A percentile compares a stretch with the other conserved stretches of the same genome.
phyloP scores from a whole-genome alignment of 2,888 invertebrate species.

The Dryobota labecula region DNA sequence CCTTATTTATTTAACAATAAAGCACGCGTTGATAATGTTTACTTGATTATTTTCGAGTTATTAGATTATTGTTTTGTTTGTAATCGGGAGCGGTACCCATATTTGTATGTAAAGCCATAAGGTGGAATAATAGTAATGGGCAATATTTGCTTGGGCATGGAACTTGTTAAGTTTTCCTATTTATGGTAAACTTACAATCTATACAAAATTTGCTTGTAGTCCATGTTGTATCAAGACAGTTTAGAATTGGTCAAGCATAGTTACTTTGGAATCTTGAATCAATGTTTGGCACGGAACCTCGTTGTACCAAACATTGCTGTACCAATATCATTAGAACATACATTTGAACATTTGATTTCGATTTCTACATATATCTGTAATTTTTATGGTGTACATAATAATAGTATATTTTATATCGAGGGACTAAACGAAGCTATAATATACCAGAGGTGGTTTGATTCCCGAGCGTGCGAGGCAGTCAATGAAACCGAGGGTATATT shows the following conservation, averaged over 20 bases:
- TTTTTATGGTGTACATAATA: too few species aligned
- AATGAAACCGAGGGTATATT: too few species aligned
- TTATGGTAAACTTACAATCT: conserved; percentile 29
- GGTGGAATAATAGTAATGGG: conserved; percentile 35
- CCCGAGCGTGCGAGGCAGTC: too few species aligned
- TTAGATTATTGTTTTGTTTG: conserved; percentile 57
- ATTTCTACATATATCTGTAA: too few species aligned
- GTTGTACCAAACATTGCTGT: conserved; percentile 4
- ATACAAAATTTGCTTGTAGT: conserved; percentile 8
- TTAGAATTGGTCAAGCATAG: conserved; percentile 4
- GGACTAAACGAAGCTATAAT: too few species aligned
- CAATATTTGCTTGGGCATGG: conserved; percentile 17
- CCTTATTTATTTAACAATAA: conserved; percentile 76
- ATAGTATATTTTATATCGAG: too few species aligned
- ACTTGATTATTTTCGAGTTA: conserved; percentile 60
- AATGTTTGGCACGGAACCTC: neutral
- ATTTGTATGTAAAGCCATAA: conserved; percentile 37
- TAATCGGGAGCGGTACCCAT: conserved; percentile 44
- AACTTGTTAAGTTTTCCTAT: conserved; percentile 32
- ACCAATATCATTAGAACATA: neutral
- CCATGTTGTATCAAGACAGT: neutral
- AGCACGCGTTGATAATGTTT: conserved; percentile 71
- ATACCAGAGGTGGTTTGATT: too few species aligned
- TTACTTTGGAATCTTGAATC: conserved; percentile 1
- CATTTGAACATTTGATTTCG: too few species aligned